Percentiles rank a stretch among this genome's conserved stretches.
Evolutionary conservation across 2,113 vertebrate species (phyloP).

Genomic region (Phycodurus eques): DNA sequence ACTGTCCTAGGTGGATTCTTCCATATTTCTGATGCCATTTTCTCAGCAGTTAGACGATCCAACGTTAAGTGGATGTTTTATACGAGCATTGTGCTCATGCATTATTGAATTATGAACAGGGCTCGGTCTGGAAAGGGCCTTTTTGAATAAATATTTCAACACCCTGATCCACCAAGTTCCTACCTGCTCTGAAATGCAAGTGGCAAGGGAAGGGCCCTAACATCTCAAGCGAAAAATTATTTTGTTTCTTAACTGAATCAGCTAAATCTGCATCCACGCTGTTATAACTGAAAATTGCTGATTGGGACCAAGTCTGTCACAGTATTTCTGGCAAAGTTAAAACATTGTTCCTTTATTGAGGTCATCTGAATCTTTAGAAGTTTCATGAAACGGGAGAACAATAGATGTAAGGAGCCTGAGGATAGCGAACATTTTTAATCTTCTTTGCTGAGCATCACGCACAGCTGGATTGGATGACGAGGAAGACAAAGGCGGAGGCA

Average conservation of each 20-base stretch:
- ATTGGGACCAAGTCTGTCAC: slow-evolving; percentile 36
- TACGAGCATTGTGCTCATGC: slow-evolving; percentile 60
- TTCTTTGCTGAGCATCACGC: slow-evolving; percentile 14
- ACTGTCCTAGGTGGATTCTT: slow-evolving; percentile 29
- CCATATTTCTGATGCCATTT: slow-evolving; percentile 41
- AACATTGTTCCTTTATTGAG: slow-evolving; percentile 14
- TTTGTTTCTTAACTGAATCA: neutral
- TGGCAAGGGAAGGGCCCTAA: slow-evolving; percentile 35
- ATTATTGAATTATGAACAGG: slow-evolving; percentile 68
- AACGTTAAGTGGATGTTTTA: slow-evolving; percentile 68
- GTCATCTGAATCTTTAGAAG: neutral
- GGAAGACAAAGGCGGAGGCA: slow-evolving; percentile 10
- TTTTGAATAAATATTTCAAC: slow-evolving; percentile 72
- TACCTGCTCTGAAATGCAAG: slow-evolving; percentile 54
- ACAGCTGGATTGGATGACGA: slow-evolving; percentile 25
- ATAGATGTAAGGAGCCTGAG: slow-evolving; percentile 21
- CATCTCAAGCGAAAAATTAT: slow-evolving; percentile 43
- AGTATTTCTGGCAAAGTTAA: slow-evolving; percentile 10
- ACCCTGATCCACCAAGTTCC: slow-evolving; percentile 58
- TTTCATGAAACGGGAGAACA: slow-evolving; percentile 35
- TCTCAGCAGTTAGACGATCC: slow-evolving; percentile 58
- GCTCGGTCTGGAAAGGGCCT: slow-evolving; percentile 58
- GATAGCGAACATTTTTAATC: slow-evolving; percentile 22
- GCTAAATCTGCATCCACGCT: slow-evolving; percentile 1
- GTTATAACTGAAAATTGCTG: slow-evolving; percentile 36